phyloP scores from a whole-genome alignment of 2,797 vertebrate species.

The Myotis findleyi region DNA sequence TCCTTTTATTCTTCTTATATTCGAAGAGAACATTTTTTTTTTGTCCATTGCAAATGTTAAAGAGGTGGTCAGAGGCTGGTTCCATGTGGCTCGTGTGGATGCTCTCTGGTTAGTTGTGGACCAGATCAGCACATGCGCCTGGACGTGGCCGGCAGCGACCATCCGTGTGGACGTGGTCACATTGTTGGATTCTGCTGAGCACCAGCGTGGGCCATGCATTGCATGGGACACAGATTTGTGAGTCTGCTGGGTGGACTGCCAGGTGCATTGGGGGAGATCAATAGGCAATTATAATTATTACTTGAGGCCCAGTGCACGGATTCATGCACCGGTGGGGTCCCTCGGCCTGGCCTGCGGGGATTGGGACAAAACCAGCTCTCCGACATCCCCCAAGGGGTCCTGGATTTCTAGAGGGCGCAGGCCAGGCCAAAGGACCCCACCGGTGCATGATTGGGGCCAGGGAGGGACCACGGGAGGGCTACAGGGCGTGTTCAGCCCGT shows the following conservation, averaged over 20 bases:
- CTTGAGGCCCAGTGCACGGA: too few species aligned
- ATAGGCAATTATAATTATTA: constrained; percentile 46
- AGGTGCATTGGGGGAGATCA: neutral
- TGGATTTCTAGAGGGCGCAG: too few species aligned
- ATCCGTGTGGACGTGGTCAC: rapidly evolving
- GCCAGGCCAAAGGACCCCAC: too few species aligned
- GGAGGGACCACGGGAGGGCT: too few species aligned
- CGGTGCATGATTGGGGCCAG: too few species aligned
- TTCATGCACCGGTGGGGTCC: too few species aligned
- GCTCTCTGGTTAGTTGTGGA: rapidly evolving
- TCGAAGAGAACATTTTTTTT: neutral
- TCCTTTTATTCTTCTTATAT: neutral
- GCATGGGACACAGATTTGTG: neutral
- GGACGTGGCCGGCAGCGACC: rapidly evolving
- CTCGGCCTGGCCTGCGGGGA: too few species aligned
- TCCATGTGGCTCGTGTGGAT: rapidly evolving
- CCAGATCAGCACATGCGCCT: rapidly evolving
- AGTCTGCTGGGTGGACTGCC: neutral
- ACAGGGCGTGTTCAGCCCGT: too few species aligned
- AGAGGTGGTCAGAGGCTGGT: neutral
- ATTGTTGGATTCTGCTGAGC: neutral
- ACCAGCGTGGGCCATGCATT: rapidly evolving
- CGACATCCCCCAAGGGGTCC: too few species aligned
- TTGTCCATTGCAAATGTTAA: neutral
- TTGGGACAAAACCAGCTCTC: too few species aligned